These are phyloP conservation scores for Sepioteuthis lessoniana DNA, from an alignment of 2,888 invertebrate genomes.

Conservation along the genomic window DNA sequence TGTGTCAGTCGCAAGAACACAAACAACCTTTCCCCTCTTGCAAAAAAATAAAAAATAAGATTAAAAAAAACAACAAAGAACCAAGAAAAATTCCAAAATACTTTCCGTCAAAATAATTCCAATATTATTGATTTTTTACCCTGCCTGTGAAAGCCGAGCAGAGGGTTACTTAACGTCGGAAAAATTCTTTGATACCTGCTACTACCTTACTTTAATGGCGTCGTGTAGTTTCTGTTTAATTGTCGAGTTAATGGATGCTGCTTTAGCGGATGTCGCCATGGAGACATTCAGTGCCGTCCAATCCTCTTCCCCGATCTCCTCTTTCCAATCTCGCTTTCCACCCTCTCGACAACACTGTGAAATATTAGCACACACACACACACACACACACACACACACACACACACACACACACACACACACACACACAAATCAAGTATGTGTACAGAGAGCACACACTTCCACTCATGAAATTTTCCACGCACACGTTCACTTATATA, in stretches of 20 bases:
- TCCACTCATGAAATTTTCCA: background rate
- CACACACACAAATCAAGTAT: background rate
- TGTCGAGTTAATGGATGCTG: background rate
- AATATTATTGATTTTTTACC: background rate
- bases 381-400: background rate
- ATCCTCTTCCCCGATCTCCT: background rate
- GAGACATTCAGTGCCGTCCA: background rate
- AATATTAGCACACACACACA: background rate
- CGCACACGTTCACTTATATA: background rate
- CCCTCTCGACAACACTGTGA: background rate
- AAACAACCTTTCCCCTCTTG: background rate
- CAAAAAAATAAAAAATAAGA: too few species aligned
- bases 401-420: background rate
- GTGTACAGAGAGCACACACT: background rate
- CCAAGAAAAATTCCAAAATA: conserved; percentile 20
- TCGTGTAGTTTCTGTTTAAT: background rate
- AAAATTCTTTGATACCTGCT: background rate
- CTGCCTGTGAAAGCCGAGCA: background rate
- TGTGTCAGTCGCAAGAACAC: background rate
- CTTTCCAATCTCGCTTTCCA: background rate
- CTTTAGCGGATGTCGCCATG: background rate
- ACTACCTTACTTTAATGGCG: background rate
- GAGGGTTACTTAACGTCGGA: background rate
- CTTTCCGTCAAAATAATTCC: background rate
- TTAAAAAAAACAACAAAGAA: background rate